Conservation (phyloP, 2,888 invertebrate genomes). For the Phasia obesa region DNA sequence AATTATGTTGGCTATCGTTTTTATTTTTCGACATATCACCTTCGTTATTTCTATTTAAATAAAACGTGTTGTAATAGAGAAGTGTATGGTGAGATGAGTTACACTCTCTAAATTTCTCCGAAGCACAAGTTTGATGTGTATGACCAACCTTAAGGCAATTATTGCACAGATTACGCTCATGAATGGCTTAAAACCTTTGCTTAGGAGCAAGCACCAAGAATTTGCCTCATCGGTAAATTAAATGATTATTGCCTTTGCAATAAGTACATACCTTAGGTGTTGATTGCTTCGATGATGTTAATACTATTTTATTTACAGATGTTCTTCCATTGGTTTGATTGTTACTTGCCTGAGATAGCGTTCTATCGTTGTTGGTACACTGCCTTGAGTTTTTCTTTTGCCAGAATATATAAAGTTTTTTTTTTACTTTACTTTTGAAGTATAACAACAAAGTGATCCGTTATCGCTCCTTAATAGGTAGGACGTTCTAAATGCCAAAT, state of each 20-base stretch:
- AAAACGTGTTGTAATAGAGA: conserved; percentile 26
- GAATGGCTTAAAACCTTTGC: conserved; percentile 49
- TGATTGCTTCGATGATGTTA: neutral
- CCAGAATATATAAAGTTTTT: neutral
- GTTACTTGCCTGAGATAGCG: too few species aligned
- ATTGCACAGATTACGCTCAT: conserved; percentile 44
- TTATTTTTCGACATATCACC: too few species aligned
- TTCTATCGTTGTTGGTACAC: neutral
- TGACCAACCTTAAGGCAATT: conserved; percentile 41
- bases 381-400: neutral
- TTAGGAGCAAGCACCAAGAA: conserved; percentile 18
- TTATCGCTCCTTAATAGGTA: too few species aligned
- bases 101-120: conserved; percentile 1
- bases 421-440: neutral
- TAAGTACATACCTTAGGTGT: neutral
- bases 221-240: conserved; percentile 30
- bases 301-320: neutral
- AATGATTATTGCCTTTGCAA: conserved; percentile 16
- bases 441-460: neutral
- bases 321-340: neutral
- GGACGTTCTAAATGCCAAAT: too few species aligned
- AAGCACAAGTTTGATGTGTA: conserved; percentile 16
- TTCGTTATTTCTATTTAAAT: neutral
- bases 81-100: neutral
- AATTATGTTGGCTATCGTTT: too few species aligned